phyloP scores from a whole-genome alignment of 1,140 invertebrate species.

The Eufriesea mexicana region DNA sequence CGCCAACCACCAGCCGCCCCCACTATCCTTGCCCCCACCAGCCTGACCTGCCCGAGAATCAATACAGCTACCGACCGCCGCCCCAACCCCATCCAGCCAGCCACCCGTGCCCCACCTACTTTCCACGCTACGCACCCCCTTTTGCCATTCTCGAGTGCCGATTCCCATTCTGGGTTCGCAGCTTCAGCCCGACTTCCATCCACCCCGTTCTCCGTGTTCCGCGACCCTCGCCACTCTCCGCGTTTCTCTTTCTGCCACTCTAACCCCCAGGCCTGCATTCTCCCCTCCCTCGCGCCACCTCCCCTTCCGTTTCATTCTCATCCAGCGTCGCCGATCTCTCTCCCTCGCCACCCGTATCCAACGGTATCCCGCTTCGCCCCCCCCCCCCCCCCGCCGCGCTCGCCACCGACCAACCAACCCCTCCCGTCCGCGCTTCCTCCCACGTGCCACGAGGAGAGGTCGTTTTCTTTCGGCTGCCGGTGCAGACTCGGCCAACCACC shows the following conservation, averaged over 20 bases:
- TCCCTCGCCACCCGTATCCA: too few relatives aligned
- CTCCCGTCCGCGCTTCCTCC: conserved; percentile 2
- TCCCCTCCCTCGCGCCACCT: not conserved
- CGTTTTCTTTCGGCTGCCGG: conserved; percentile 37
- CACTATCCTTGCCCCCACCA: conserved; percentile 55
- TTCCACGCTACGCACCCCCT: conserved; percentile 68
- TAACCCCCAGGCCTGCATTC: conserved; percentile 55
- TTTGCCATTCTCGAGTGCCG: conserved; percentile 67
- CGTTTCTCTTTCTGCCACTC: conserved; percentile 56
- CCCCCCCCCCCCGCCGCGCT: too few relatives aligned
- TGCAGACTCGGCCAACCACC: conserved; percentile 63
- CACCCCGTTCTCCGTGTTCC: not conserved
- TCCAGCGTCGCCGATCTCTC: not conserved
- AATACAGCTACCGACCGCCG: conserved; percentile 80
- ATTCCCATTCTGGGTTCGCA: conserved; percentile 71
- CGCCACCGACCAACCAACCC: conserved; percentile 1
- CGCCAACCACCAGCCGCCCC: conserved; percentile 56
- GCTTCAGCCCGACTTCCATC: conserved; percentile 47
- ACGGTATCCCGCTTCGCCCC: not conserved
- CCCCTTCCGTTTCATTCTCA: conserved; percentile 39
- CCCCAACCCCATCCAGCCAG: conserved; percentile 69
- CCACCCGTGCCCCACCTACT: conserved; percentile 58
- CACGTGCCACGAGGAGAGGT: conserved; percentile 53
- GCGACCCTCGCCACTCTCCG: conserved; percentile 1
- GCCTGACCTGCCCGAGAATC: conserved; percentile 76